A percentile compares a stretch with the other conserved stretches of the same genome.
Conservation (phyloP, 2,888 invertebrate species). For the Drosophila colorata region DNA sequence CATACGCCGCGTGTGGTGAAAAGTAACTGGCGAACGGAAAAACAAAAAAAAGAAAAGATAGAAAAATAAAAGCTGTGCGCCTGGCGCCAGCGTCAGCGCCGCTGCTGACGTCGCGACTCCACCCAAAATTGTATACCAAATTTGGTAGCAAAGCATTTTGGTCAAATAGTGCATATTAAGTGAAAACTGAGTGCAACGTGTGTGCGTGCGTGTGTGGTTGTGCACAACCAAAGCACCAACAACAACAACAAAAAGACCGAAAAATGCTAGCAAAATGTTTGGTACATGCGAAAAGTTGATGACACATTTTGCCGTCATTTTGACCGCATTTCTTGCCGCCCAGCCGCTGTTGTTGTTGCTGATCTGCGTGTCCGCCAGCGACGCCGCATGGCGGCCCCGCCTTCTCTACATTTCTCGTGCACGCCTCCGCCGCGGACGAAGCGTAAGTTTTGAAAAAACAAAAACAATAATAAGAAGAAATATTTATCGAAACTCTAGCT, state of each 20-base stretch:
- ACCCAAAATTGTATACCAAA: conserved; percentile 76
- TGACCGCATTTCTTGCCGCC: conserved; percentile 83
- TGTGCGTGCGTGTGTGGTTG: conserved; percentile 20
- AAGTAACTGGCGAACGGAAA: conserved; percentile 24
- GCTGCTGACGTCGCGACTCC: conserved; percentile 71
- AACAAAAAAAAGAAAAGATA: conserved; percentile 18
- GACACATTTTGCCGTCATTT: conserved; percentile 84
- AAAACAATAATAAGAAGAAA: not conserved
- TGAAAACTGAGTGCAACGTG: conserved; percentile 13
- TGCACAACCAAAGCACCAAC: conserved; percentile 25
- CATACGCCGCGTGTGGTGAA: conserved; percentile 61
- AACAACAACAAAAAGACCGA: conserved; percentile 59
- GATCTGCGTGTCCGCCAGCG: conserved; percentile 72
- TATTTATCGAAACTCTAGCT: not conserved
- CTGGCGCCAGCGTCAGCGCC: conserved; percentile 60
- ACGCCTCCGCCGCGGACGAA: conserved; percentile 84
- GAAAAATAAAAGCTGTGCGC: conserved; percentile 27
- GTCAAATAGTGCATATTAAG: conserved; percentile 12
- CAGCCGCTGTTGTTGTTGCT: conserved; percentile 82
- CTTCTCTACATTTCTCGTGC: conserved; percentile 55
- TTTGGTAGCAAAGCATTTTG: conserved; percentile 40
- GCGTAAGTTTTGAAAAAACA: conserved; percentile 79
- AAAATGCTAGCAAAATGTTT: conserved; percentile 85
- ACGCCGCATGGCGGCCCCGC: conserved; percentile 65
- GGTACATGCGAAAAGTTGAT: conserved; percentile 84